Conservation (phyloP, 2,888 invertebrate genomes). For the Agelastica alni region DNA sequence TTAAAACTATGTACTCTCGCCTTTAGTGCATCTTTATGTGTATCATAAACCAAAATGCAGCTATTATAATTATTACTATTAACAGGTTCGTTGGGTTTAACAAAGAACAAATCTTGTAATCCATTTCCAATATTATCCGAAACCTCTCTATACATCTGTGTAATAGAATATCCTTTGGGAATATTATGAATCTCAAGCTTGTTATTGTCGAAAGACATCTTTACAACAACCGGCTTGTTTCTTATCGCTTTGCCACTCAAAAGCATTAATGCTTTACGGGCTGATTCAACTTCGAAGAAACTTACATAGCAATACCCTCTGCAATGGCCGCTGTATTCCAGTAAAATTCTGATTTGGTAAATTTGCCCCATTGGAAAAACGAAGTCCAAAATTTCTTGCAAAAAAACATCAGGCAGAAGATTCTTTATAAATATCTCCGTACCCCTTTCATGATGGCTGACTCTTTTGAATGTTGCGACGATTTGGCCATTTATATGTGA, state of each 20-base stretch:
- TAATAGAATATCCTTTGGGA: conserved; percentile 8
- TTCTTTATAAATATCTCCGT: conserved; percentile 77
- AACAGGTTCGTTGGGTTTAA: conserved; percentile 18
- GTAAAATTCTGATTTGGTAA: conserved; percentile 77
- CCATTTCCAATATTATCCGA: conserved; percentile 30
- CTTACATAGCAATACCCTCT: conserved; percentile 73
- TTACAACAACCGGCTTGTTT: conserved; percentile 69
- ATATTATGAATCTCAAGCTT: conserved; percentile 59
- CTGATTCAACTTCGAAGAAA: conserved; percentile 61
- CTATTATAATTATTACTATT: too few species aligned
- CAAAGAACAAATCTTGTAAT: conserved; percentile 20
- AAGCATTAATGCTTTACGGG: conserved; percentile 65
- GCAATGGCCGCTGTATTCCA: conserved; percentile 77
- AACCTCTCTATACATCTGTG: conserved; percentile 19
- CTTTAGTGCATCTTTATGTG: conserved; percentile 37
- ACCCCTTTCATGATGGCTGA: conserved; percentile 61
- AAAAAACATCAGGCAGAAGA: conserved; percentile 73
- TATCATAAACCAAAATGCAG: conserved; percentile 37
- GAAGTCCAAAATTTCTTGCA: conserved; percentile 74
- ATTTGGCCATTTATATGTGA: conserved; percentile 63
- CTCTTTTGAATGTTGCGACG: conserved; percentile 44
- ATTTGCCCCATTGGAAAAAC: conserved; percentile 68
- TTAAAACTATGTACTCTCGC: conserved; percentile 38
- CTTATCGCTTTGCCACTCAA: conserved; percentile 71
- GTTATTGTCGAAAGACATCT: conserved; percentile 78